Conservation (phyloP, 2,888 invertebrate species). For the Idaea straminata region DNA sequence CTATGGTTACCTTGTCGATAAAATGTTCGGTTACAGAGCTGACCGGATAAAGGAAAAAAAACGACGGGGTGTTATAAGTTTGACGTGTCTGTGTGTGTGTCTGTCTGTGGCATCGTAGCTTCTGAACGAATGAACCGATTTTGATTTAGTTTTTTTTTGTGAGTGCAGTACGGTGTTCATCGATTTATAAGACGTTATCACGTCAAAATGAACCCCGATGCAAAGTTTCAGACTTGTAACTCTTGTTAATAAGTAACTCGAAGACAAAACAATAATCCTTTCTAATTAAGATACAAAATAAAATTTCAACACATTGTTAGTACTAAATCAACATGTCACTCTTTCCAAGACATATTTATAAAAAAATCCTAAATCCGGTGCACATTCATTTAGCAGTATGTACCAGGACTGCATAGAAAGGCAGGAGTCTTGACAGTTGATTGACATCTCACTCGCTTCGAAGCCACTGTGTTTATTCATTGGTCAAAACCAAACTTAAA, state of each 20-base stretch:
- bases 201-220: too few relatives aligned
- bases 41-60: too few relatives aligned
- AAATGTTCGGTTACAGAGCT: too few relatives aligned
- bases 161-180: too few relatives aligned
- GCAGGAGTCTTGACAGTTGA: slow-evolving; percentile 76
- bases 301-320: neutral
- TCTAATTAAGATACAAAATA: neutral
- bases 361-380: slow-evolving; percentile 52
- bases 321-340: neutral
- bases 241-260: neutral
- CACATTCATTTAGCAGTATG: slow-evolving; percentile 49
- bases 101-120: too few relatives aligned
- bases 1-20: too few relatives aligned
- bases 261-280: neutral
- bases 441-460: slow-evolving; percentile 76
- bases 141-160: too few relatives aligned
- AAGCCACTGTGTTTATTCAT: slow-evolving; percentile 73
- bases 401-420: slow-evolving; percentile 71
- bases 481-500: slow-evolving; percentile 42
- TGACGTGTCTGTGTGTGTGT: too few relatives aligned
- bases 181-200: too few relatives aligned
- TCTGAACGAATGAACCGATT: too few relatives aligned
- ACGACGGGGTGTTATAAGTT: too few relatives aligned
- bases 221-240: neutral
- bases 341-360: slow-evolving; percentile 11